Percentiles rank a stretch among this genome's conserved stretches.
Evolutionary conservation across 2,113 vertebrate genomes (phyloP).

Genomic region (Anas platyrhynchos): DNA sequence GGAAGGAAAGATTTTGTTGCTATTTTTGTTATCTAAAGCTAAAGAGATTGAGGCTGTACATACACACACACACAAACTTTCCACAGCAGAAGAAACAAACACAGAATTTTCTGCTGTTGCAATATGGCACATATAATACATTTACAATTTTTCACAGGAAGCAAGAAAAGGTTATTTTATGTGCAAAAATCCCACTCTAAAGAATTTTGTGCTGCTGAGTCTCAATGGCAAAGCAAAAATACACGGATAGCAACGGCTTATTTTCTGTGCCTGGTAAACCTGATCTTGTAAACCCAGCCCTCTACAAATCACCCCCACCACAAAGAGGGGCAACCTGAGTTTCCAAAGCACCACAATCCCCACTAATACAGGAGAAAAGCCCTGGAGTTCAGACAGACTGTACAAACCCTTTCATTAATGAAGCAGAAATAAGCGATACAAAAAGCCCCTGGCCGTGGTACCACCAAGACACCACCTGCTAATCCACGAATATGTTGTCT

Average conservation of each 20-base stretch:
- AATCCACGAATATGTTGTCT: neutral
- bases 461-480: neutral
- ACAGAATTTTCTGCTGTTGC: neutral
- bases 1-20: slow-evolving; percentile 26
- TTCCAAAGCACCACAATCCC: neutral
- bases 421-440: neutral
- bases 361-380: neutral
- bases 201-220: neutral
- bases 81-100: neutral
- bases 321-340: neutral
- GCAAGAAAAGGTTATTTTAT: neutral
- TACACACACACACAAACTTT: neutral
- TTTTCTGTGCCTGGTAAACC: neutral
- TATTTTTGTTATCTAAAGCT: slow-evolving; percentile 11
- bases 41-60: neutral
- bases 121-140: neutral
- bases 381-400: neutral
- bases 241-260: neutral
- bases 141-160: neutral
- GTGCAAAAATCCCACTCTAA: neutral
- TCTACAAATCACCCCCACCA: neutral
- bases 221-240: neutral
- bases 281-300: neutral
- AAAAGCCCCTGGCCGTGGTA: neutral
- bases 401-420: neutral